A percentile compares a stretch with the other conserved stretches of the same genome.
These are phyloP conservation scores for Drosophila diplacantha DNA, from an alignment of 2,888 invertebrate species.

Conservation along the genomic window DNA sequence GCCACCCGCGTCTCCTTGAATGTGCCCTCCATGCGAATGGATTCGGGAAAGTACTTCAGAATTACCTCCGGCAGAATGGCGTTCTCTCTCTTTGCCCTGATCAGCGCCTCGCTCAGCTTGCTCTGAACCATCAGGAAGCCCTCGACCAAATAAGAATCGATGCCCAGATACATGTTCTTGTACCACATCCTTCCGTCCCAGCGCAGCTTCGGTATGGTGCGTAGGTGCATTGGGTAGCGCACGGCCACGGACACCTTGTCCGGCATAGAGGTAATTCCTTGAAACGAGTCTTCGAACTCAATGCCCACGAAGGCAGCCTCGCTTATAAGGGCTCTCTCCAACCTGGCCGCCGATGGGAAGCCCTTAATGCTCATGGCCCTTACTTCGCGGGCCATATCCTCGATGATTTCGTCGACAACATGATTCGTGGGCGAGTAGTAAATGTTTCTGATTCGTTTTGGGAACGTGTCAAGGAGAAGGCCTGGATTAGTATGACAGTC, in stretches of 20 bases:
- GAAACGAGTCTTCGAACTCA: constrained; percentile 41
- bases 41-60: constrained; percentile 28
- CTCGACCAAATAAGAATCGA: constrained; percentile 30
- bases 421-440: constrained; percentile 23
- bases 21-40: neutral
- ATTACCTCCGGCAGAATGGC: constrained; percentile 20
- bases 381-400: neutral
- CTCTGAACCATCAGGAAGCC: constrained; percentile 41
- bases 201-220: neutral
- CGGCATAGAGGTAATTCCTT: constrained; percentile 21
- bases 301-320: constrained; percentile 43
- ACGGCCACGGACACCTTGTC: constrained; percentile 20
- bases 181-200: constrained; percentile 23
- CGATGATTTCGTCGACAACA: constrained; percentile 3
- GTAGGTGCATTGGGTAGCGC: constrained; percentile 44
- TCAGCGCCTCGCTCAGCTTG: constrained; percentile 31
- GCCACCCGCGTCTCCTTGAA: constrained; percentile 1
- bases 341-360: neutral
- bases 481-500: constrained; percentile 12
- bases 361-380: neutral
- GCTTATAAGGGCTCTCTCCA: constrained; percentile 15
- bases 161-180: neutral
- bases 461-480: neutral
- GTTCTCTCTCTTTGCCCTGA: neutral
- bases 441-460: constrained; percentile 10